Evolutionary conservation across 2,888 invertebrate genomes (phyloP).

Genomic region (Pristionchus japonicus): DNA sequence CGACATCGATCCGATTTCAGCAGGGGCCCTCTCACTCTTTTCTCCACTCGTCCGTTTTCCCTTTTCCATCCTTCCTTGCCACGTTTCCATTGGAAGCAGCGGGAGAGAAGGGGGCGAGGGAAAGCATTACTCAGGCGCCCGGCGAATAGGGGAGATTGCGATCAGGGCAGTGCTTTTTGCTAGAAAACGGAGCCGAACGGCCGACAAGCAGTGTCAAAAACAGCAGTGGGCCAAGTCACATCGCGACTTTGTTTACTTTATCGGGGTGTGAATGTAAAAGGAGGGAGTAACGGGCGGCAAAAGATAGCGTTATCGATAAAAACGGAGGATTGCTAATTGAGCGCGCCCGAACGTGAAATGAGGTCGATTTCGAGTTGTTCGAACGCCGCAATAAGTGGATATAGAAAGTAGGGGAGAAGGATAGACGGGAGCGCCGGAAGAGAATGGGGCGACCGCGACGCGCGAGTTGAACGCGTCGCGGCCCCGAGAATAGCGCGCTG

Average conservation of each 20-base stretch:
- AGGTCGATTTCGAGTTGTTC: slow-evolving; percentile 5
- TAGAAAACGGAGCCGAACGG: neutral
- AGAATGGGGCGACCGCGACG: slow-evolving; percentile 44
- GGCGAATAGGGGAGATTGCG: neutral
- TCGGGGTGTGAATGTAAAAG: neutral
- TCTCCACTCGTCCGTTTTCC: slow-evolving; percentile 16
- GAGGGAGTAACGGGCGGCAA: neutral
- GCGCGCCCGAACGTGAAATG: neutral
- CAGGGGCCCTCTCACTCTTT: neutral
- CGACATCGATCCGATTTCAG: slow-evolving; percentile 25
- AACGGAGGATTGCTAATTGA: neutral
- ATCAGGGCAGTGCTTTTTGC: slow-evolving; percentile 19
- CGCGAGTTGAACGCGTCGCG: slow-evolving; percentile 20
- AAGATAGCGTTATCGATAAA: neutral
- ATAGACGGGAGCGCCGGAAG: slow-evolving; percentile 38
- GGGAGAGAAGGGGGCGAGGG: neutral
- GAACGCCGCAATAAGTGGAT: slow-evolving; percentile 31
- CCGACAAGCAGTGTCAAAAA: neutral
- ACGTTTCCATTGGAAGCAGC: slow-evolving; percentile 34
- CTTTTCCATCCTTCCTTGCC: slow-evolving; percentile 33
- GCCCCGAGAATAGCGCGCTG: slow-evolving; percentile 33
- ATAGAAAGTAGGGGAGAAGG: neutral
- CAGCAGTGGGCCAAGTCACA: neutral
- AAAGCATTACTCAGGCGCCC: neutral
- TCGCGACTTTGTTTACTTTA: slow-evolving; percentile 23